These are phyloP conservation scores for Perizoma affinitatum DNA, from an alignment of 2,888 invertebrate species.

Conservation along the genomic window DNA sequence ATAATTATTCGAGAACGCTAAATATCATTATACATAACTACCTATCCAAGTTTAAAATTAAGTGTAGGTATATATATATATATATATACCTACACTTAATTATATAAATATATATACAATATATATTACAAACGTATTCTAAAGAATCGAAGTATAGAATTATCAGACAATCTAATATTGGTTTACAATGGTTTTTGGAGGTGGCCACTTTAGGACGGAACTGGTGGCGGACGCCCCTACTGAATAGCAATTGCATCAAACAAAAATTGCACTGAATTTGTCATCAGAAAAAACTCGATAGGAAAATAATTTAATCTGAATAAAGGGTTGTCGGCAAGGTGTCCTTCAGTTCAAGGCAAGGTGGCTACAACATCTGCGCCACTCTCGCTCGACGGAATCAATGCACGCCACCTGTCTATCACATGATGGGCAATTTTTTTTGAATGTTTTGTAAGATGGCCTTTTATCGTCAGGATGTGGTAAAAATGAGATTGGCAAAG, in stretches of 20 bases:
- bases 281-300: constrained; percentile 8
- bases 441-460: constrained; percentile 8
- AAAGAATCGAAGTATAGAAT: background rate
- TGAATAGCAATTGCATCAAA: constrained; percentile 46
- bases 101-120: too few species aligned
- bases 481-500: background rate
- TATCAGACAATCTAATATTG: constrained; percentile 1
- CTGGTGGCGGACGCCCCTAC: constrained; percentile 28
- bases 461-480: background rate
- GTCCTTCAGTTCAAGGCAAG: constrained; percentile 54
- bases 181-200: constrained; percentile 38
- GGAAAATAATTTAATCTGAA: constrained; percentile 32
- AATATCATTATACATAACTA: too few species aligned
- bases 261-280: constrained; percentile 29
- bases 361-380: constrained; percentile 69
- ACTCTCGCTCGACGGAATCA: constrained; percentile 63
- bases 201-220: constrained; percentile 42
- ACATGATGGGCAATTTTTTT: constrained; percentile 22
- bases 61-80: background rate
- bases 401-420: constrained; percentile 65
- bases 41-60: too few species aligned
- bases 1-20: too few species aligned
- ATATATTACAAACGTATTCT: too few species aligned
- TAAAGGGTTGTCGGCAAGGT: constrained; percentile 53
- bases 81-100: too few species aligned